Base-by-base conservation (phyloP, 2,888 invertebrate genomes). In the Hydraecia micacea region DNA sequence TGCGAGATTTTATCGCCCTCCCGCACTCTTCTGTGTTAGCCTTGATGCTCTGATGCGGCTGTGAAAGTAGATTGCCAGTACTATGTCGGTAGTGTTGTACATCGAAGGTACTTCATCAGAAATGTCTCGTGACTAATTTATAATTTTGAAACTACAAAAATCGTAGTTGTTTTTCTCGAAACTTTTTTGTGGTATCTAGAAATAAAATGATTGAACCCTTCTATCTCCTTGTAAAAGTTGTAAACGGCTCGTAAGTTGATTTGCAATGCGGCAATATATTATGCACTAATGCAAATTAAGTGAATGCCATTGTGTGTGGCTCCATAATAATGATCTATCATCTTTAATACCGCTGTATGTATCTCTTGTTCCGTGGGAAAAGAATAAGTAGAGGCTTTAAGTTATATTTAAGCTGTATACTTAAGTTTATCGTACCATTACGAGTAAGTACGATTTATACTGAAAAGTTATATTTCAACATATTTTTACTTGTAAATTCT, bases 1-100 rank as follows among this genome's bases (percentile, higher is more conserved):
- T 95, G 95, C 84, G 91, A 95, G 91, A 94, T 95, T 96, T 96
- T 94, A 95, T 96, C 96, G 96, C 95, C 91, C 91, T 87, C 87
- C 87, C 90, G 90, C 92, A 92, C 93, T 94, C 93, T 93, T 95
- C 94, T 94, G 94, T 95, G 95, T 93, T 90, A 58, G 88, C 86
- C 88, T 90, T 87, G 91, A 90, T 86, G 90, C 84, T 90, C 87
- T 85, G 89, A 88, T 85, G 90, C 86, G 77, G 85, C 90, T 93
- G 94, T 94, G 95, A 96, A 95, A 95, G 95, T 93, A 91, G 91
- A 92, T 91, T 90, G 88, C 87, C 85, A 84, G 89, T 90, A 89
- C 73, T 83, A 90, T 86, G 87, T 83, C 86, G 81, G 83, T 90
- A 87, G 86, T 90, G 86, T 87, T 85, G 86, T 84, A 87, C 58